Evolutionary conservation across 1,140 invertebrate species (phyloP).

Genomic region (Cyphomyrmex costatus): DNA sequence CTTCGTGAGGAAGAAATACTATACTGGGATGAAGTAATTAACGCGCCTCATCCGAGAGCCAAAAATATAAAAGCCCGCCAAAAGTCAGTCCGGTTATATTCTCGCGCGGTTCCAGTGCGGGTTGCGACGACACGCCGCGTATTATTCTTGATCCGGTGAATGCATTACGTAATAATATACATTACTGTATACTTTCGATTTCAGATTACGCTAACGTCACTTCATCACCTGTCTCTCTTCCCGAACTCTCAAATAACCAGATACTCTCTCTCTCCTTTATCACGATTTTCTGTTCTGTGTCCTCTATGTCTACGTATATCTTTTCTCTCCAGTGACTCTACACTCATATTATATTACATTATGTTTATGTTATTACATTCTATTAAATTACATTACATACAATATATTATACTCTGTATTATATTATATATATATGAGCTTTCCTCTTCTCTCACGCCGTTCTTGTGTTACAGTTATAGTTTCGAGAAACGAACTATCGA

Average conservation of each 20-base stretch:
- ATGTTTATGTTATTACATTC: slow-evolving; percentile 36
- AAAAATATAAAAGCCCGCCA: slow-evolving; percentile 88
- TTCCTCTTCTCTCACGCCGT: slow-evolving; percentile 62
- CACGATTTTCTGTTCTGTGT: slow-evolving; percentile 59
- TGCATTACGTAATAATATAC: slow-evolving; percentile 45
- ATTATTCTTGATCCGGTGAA: slow-evolving; percentile 65
- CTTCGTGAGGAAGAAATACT: slow-evolving; percentile 58
- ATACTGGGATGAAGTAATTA: slow-evolving; percentile 69
- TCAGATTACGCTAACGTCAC: slow-evolving; percentile 82
- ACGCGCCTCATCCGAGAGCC: slow-evolving; percentile 76
- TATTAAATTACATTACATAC: slow-evolving; percentile 59
- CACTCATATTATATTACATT: slow-evolving; percentile 60
- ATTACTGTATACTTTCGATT: slow-evolving; percentile 80
- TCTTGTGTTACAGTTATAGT: slow-evolving; percentile 70
- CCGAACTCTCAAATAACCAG: slow-evolving; percentile 52
- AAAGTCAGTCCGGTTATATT: slow-evolving; percentile 78
- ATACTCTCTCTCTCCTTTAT: slow-evolving; percentile 24
- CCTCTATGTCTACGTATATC: slow-evolving; percentile 54
- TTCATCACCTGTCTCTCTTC: slow-evolving; percentile 73
- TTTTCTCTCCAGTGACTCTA: slow-evolving; percentile 57
- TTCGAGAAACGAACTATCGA: slow-evolving; percentile 74
- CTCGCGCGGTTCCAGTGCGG: slow-evolving; percentile 79
- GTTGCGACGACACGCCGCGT: slow-evolving; percentile 77
- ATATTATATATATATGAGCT: slow-evolving; percentile 70
- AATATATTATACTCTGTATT: slow-evolving; percentile 64